Base-by-base conservation (phyloP, 92 coral and sea anemone genomes). In the Pocillopora grandis region DNA sequence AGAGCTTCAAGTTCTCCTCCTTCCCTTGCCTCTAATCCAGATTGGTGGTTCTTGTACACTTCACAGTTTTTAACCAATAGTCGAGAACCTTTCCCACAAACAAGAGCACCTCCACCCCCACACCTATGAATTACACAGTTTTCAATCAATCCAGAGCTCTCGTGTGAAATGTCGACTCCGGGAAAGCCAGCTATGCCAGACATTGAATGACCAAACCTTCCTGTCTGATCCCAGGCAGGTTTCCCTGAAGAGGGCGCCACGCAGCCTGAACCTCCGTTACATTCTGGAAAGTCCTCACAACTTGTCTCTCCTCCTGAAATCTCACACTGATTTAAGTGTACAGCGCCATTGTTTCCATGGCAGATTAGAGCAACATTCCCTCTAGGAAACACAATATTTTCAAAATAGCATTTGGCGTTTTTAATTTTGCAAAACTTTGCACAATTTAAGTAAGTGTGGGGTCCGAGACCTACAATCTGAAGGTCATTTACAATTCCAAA, bases 251-350 rank as follows among this genome's bases (percentile, higher is more conserved):
- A 57, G 31, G 78, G 70, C 9, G 95, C 92, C 58, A 91, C 68
- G 60, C 97, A 93, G 17, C 90, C 93, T n/a, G 90, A 80, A 8
- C 93, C 97, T 3, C 97, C 95, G 37, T 84, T 87, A 63, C 97
- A 93, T 1, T 93, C 95, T 79, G 95, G 97, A 71, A 20, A 93
- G 59, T 92, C 93, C 48, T 85, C 86, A 66, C 97, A 93, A 52
- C 93, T 76, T 72, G 72, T 31, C 18, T 6, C 52, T 20, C 93
- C 98, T 12, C 90, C 87, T 16, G 95, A 92, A 72, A 93, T 87
- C 1, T 52, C 66, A 58, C 97, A 92, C 19, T 66, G 76, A 8
- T 31, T 20, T 62, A 93, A 0, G 16, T 76, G 80, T 21, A 79
- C 12, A 35, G 80, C 75, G 1, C 83, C 91, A 0, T 58, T 1